Percentiles rank a stretch among this genome's conserved stretches.
phyloP scores from a whole-genome alignment of 2,888 invertebrate genomes.

The Sphaerophoria rueppellii region DNA sequence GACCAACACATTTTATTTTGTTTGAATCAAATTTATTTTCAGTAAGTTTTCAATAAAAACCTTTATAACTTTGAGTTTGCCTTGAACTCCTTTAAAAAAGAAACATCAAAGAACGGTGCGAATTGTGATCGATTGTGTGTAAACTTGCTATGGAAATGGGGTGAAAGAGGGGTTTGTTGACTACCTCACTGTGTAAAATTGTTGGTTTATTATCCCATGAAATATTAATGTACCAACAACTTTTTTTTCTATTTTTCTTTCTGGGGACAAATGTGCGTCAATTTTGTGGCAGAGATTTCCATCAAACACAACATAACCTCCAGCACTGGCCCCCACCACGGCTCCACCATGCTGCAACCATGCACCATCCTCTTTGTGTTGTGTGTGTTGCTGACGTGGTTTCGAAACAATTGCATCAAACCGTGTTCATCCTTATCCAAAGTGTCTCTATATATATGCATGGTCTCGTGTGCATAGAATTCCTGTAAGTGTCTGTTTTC shows the following conservation, averaged over 20 bases:
- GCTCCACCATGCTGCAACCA: neutral
- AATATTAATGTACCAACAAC: neutral
- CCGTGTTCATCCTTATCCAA: conserved; percentile 5
- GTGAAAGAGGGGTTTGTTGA: neutral
- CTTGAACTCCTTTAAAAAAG: too few relatives aligned
- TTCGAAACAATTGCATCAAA: conserved; percentile 27
- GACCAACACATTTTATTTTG: too few relatives aligned
- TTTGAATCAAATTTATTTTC: too few relatives aligned
- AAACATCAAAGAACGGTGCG: too few relatives aligned
- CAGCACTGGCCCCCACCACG: neutral
- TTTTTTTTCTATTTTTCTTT: neutral
- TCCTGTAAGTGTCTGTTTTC: neutral
- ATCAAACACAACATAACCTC: neutral
- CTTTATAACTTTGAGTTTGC: too few relatives aligned
- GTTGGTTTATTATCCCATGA: too few relatives aligned
- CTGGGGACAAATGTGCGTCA: neutral
- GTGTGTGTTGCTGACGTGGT: neutral
- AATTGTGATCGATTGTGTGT: too few relatives aligned
- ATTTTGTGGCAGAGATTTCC: neutral
- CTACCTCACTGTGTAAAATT: conserved; percentile 12
- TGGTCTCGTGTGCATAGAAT: neutral
- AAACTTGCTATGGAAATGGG: too few relatives aligned
- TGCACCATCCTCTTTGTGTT: neutral
- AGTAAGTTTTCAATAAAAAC: too few relatives aligned
- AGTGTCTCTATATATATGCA: conserved; percentile 2